Evolutionary conservation across 1,140 invertebrate genomes (phyloP), one percentile per base, ranked within the genome.

Genomic region (Telenomus remus): DNA sequence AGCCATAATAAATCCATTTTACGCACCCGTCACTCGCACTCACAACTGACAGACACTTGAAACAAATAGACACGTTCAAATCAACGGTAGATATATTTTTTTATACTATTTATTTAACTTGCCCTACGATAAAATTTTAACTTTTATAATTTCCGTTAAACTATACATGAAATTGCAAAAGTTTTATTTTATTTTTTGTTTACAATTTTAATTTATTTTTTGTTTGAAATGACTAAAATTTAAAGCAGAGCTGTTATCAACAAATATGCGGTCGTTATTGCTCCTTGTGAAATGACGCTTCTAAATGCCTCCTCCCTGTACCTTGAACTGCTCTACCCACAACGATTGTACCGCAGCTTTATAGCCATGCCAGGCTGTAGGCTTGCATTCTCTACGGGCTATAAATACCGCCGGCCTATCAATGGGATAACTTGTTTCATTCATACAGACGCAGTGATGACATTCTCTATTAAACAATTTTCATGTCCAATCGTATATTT

Each of bases 1-100:
- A 63, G 69, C 81, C 80, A 82, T 84, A 81, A 83, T 76, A 71
- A 81, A 83, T 84, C 81, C 78, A 83, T 85, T 85, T 80, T 82
- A 66, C 73, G 53, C 19, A 65, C 64, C 64, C 65, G 76, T 76
- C 76, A 74, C 78, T 80, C 65, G 60, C 63, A 48, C 63, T 57
- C 51, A 44, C 13, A 64, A 64, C 53, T 27, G 48, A 64, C 43
- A 53, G 49, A 16, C 54, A 51, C 8, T 9, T 35, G 13, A 53
- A 43, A 16, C 8, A 63, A 61, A 63, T 43, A 74, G 61, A 61
- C 7, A 16, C 37, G 44, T 42, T 42, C 19, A 27, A 27, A 6
- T 27, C 1, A 27, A 27, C 19, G 19, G n/a, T n/a, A n/a, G n/a
- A n/a, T n/a, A n/a, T n/a, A n/a, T n/a, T n/a, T n/a, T n/a, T n/a